phyloP scores from a whole-genome alignment of 2,797 vertebrate species.

The Sebastes taczanowskii region DNA sequence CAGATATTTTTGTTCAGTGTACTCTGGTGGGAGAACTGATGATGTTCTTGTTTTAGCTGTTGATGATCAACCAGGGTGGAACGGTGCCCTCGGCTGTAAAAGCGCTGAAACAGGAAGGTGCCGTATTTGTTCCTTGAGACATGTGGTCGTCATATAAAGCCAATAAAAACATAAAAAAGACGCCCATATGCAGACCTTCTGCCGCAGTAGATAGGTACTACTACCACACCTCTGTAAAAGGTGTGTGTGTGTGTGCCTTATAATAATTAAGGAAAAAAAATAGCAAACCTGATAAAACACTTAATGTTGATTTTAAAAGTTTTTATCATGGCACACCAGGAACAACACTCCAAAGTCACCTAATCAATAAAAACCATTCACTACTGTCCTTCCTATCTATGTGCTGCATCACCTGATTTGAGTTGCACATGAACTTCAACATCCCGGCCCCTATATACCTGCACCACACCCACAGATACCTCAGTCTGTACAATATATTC shows the following conservation, averaged over 20 bases:
- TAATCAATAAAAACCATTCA: conserved; percentile 6
- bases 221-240: neutral
- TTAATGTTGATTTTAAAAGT: neutral
- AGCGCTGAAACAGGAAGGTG: conserved; percentile 38
- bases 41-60: conserved; percentile 36
- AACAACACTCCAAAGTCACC: neutral
- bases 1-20: neutral
- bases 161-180: conserved; percentile 54
- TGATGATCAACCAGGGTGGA: conserved; percentile 53
- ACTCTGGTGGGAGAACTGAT: neutral
- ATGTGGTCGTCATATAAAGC: neutral
- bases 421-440: neutral
- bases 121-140: neutral
- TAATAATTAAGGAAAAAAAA: neutral
- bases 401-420: neutral
- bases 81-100: conserved; percentile 26
- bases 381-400: neutral
- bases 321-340: neutral
- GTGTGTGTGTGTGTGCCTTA: neutral
- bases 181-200: neutral
- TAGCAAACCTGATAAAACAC: neutral
- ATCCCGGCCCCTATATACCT: neutral
- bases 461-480: conserved; percentile 11
- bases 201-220: neutral
- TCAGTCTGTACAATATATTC: neutral